Conservation (phyloP, 2,888 invertebrate genomes). For the Altica lythri region DNA sequence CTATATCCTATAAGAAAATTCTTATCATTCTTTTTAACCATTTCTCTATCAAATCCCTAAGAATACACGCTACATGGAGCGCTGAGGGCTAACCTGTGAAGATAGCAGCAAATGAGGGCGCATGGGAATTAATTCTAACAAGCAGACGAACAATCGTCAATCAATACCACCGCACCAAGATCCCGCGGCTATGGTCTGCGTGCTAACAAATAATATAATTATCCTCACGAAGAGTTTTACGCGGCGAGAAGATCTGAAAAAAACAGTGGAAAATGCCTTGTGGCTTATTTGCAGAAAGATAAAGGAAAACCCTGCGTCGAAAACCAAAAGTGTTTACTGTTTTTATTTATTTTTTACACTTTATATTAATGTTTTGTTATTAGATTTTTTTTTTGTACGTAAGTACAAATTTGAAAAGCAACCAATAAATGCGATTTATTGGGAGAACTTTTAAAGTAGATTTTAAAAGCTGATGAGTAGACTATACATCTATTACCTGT, state of each 20-base stretch:
- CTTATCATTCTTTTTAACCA: conserved; percentile 4
- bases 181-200: conserved; percentile 44
- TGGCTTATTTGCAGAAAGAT: conserved; percentile 15
- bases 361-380: too few relatives aligned
- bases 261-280: conserved; percentile 19
- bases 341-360: too few relatives aligned
- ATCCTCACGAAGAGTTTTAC: conserved; percentile 45
- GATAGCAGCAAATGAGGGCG: conserved; percentile 44
- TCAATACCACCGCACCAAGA: conserved; percentile 46
- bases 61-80: conserved; percentile 36
- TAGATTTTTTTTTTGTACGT: too few relatives aligned
- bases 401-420: too few relatives aligned
- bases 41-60: conserved; percentile 21
- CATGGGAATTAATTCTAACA: conserved; percentile 51
- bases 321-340: too few relatives aligned
- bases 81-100: conserved; percentile 46
- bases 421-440: too few relatives aligned
- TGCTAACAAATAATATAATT: conserved; percentile 51
- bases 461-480: too few relatives aligned
- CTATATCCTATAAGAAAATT: too few relatives aligned
- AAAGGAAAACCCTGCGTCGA: too few relatives aligned
- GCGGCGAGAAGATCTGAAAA: conserved; percentile 26
- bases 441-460: too few relatives aligned
- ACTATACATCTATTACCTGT: too few relatives aligned
- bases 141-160: conserved; percentile 54